These are phyloP conservation scores for Pandion haliaetus DNA, from an alignment of 2,113 vertebrate species.

Conservation along the genomic window DNA sequence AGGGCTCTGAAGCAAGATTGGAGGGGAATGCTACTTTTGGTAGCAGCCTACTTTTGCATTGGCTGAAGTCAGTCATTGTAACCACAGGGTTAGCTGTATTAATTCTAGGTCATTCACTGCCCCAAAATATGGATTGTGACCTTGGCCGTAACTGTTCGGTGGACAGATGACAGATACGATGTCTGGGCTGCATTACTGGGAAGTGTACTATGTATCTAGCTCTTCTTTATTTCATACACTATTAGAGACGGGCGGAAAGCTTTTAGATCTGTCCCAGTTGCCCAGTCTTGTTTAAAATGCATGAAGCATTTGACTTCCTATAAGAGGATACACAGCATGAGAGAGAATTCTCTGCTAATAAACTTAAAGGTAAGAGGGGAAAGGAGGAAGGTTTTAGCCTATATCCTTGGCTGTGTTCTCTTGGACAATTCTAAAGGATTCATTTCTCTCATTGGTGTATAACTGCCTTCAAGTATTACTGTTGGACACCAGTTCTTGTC, in stretches of 20 bases:
- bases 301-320: not conserved
- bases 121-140: constrained; percentile 1
- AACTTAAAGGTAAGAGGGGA: constrained; percentile 16
- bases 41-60: not conserved
- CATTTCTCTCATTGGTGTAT: constrained; percentile 32
- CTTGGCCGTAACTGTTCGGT: not conserved
- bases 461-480: constrained; percentile 7
- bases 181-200: not conserved
- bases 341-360: constrained; percentile 5
- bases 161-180: not conserved
- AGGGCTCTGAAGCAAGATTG: not conserved
- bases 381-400: not conserved
- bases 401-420: constrained; percentile 15
- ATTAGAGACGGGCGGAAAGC: not conserved
- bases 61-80: not conserved
- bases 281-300: constrained; percentile 31
- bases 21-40: not conserved
- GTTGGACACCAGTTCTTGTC: not conserved
- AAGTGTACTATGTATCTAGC: not conserved
- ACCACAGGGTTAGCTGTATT: not conserved
- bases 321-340: not conserved
- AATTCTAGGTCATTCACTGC: not conserved
- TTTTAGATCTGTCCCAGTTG: constrained; percentile 14
- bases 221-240: not conserved
- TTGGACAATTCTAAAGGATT: constrained; percentile 32